phyloP scores from a whole-genome alignment of 2,797 vertebrate genomes.

The Xenops minutus region DNA sequence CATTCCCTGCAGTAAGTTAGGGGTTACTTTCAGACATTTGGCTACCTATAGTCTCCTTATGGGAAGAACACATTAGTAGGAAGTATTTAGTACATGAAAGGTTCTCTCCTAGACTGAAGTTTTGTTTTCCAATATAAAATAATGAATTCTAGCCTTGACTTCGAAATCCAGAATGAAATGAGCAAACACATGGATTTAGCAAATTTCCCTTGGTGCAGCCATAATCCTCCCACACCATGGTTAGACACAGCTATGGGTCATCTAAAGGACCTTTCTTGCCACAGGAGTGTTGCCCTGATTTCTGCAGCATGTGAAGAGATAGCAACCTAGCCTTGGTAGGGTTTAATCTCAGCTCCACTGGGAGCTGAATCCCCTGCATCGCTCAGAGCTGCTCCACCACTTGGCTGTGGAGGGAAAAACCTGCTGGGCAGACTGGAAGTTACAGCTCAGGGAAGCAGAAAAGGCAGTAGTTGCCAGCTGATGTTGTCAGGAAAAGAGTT shows the following conservation, averaged over 20 bases:
- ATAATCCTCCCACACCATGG: neutral
- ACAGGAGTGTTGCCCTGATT: neutral
- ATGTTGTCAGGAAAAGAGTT: neutral
- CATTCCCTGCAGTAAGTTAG: neutral
- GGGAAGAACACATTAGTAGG: neutral
- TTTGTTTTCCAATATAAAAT: neutral
- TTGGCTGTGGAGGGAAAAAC: neutral
- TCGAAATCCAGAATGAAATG: neutral
- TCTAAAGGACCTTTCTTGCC: neutral
- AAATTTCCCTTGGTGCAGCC: neutral
- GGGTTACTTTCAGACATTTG: neutral
- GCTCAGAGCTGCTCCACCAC: fast-evolving
- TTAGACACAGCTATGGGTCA: neutral
- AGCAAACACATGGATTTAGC: neutral
- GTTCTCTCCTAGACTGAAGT: neutral
- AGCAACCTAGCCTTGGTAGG: neutral
- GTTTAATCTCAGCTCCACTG: neutral
- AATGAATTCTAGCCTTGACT: neutral
- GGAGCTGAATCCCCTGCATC: neutral
- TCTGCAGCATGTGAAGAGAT: neutral
- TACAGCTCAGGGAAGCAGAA: neutral
- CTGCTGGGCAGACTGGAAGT: neutral
- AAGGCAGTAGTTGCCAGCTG: neutral
- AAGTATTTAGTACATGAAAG: neutral
- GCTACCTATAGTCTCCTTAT: neutral